Evolutionary conservation across 2,797 vertebrate genomes (phyloP), one percentile per base, ranked within the genome.

Genomic region (Miopithecus talapoin): DNA sequence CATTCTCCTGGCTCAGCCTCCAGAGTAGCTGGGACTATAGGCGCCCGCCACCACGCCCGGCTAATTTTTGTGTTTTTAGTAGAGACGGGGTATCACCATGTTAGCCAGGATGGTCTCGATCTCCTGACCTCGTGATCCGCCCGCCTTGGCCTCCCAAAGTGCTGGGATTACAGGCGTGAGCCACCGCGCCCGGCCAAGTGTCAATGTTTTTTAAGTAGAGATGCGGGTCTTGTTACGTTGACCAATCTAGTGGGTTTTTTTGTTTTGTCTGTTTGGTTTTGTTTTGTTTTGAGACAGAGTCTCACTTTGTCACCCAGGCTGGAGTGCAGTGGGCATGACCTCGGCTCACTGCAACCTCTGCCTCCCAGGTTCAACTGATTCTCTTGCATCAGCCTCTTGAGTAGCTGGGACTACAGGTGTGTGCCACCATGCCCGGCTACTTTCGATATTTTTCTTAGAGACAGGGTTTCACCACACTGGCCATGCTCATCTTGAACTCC

Each of bases 31-130:
- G 13, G 46, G 13, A 14, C 1, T 48, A 48, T 1, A 48, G 46
- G 46, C 46, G 1, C 46, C 12, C 0, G 3, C 46, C 46, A 48
- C 46, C 46, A 48, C 1, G 13, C 46, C 46, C 12, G 13, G 3
- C 46, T 48, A 48, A 48, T 48, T 48, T 48, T 48, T 48, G 46
- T 48, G 13, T 48, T 48, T 48, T 48, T 48, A 46, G 2, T 46
- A 46, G 46, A 46, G 46, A 46, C 11, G 12, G 46, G 46, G 46
- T 48, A 13, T 48, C 46, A 48, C 46, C 13, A 13, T 48, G 46
- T 48, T 48, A 48, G 46, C 46, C 46, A 48, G 46, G 13, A 48
- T 48, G 46, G 46, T 48, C 46, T 48, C 0, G 13, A 14, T 48
- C 46, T 48, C 46, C 46, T 48, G 46, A 48, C 46, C 46, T 14